Conservation (phyloP, 2,888 invertebrate genomes). For the Hirtodrosophila trivittata region DNA sequence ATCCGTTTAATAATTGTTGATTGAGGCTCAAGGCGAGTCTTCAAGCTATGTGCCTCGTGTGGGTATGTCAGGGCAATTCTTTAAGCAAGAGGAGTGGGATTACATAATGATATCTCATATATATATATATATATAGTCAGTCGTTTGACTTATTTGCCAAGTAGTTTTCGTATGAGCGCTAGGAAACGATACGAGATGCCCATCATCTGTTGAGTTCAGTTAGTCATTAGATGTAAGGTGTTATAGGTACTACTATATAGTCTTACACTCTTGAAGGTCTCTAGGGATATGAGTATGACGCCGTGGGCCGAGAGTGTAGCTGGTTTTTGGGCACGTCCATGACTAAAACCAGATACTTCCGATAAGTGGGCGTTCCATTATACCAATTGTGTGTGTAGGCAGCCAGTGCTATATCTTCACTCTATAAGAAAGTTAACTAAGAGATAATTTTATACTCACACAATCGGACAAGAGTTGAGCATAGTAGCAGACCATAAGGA, state of each 20-base stretch:
- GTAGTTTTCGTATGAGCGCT: slow-evolving; percentile 7
- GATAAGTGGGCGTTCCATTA: slow-evolving; percentile 40
- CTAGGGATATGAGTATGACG: slow-evolving; percentile 42
- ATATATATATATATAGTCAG: neutral
- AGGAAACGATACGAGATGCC: neutral
- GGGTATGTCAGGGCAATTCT: no score
- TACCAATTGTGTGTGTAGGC: slow-evolving; percentile 55
- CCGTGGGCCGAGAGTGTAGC: slow-evolving; percentile 45
- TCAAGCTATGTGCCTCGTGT: no score
- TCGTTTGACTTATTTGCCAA: slow-evolving; percentile 22
- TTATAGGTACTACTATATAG: slow-evolving; percentile 3
- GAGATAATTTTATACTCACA: slow-evolving; percentile 16
- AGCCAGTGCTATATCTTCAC: slow-evolving; percentile 31
- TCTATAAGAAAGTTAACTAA: slow-evolving; percentile 19
- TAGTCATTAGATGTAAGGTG: neutral
- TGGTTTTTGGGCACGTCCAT: slow-evolving; percentile 43
- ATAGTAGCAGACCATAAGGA: slow-evolving; percentile 46
- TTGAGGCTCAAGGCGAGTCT: no score
- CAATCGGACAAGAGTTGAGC: slow-evolving; percentile 48
- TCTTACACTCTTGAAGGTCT: slow-evolving; percentile 46
- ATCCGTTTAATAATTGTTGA: no score
- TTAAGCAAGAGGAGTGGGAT: no score
- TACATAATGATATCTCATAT: no score
- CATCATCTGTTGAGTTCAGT: neutral
- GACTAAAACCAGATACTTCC: slow-evolving; percentile 40